phyloP scores from a whole-genome alignment of 2,888 invertebrate genomes.

The Pheosia gnoma region DNA sequence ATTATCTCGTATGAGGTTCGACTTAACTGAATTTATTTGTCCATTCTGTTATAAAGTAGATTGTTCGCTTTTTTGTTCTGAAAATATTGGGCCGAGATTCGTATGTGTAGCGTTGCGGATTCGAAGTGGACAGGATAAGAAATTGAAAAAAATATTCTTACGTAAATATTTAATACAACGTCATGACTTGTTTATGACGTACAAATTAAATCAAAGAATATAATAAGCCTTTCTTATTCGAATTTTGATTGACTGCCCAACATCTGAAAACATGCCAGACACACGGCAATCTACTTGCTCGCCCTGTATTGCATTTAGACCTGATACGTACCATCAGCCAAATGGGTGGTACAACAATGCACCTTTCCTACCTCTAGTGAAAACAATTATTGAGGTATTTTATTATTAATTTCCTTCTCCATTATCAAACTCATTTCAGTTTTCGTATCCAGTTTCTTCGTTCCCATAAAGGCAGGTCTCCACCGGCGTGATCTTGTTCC shows the following conservation, averaged over 20 bases:
- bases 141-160: neutral
- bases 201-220: no score
- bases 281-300: no score
- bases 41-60: conserved; percentile 72
- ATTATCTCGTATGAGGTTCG: conserved; percentile 61
- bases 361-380: no score
- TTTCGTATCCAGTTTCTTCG: conserved; percentile 30
- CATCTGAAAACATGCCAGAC: no score
- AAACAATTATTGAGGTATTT: neutral
- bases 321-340: no score
- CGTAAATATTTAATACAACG: neutral
- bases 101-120: conserved; percentile 64
- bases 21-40: conserved; percentile 71
- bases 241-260: no score
- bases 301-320: no score
- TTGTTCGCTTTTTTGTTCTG: conserved; percentile 49
- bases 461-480: conserved; percentile 36
- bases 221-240: no score
- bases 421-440: neutral
- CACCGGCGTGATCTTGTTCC: conserved; percentile 48
- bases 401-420: neutral
- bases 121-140: conserved; percentile 26
- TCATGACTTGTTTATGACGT: no score
- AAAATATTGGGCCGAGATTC: conserved; percentile 64
- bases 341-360: no score